A percentile compares a stretch with the other conserved stretches of the same genome.
Conservation (phyloP, 1,140 invertebrate species). For the Anadara kagoshimensis region DNA sequence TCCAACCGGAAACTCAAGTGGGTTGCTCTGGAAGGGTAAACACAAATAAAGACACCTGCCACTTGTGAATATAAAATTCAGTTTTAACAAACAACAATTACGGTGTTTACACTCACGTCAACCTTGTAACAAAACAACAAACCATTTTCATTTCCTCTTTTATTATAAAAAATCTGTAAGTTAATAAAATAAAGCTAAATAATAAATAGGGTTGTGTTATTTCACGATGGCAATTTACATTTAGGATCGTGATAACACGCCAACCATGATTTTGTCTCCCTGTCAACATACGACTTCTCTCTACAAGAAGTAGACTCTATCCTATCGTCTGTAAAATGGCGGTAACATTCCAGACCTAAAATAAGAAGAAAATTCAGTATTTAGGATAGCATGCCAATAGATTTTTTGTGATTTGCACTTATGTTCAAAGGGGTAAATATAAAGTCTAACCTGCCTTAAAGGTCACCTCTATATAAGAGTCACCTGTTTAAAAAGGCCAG, state of each 20-base stretch:
- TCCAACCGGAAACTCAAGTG: too few species aligned
- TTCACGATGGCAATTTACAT: slow-evolving; percentile 22
- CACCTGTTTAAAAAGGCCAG: too few species aligned
- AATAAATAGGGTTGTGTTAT: background rate
- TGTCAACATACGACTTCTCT: slow-evolving; percentile 22
- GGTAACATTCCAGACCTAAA: slow-evolving; percentile 13
- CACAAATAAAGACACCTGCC: too few species aligned
- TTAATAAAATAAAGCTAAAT: background rate
- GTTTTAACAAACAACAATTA: too few species aligned
- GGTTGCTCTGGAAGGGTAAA: too few species aligned
- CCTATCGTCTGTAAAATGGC: slow-evolving; percentile 8
- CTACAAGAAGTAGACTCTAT: slow-evolving; percentile 9
- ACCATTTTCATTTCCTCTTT: background rate
- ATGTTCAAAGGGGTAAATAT: too few species aligned
- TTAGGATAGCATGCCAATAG: too few species aligned
- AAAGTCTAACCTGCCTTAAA: too few species aligned
- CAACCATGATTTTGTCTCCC: slow-evolving; percentile 7
- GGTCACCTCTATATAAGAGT: too few species aligned
- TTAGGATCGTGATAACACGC: slow-evolving; percentile 21
- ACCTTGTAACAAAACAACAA: background rate
- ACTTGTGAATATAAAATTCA: too few species aligned
- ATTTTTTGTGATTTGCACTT: too few species aligned
- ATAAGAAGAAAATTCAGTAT: background rate
- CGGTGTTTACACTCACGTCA: too few species aligned
- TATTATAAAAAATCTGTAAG: background rate